Conservation (phyloP, 2,113 vertebrate genomes). For the Notarius quadriscutis region DNA sequence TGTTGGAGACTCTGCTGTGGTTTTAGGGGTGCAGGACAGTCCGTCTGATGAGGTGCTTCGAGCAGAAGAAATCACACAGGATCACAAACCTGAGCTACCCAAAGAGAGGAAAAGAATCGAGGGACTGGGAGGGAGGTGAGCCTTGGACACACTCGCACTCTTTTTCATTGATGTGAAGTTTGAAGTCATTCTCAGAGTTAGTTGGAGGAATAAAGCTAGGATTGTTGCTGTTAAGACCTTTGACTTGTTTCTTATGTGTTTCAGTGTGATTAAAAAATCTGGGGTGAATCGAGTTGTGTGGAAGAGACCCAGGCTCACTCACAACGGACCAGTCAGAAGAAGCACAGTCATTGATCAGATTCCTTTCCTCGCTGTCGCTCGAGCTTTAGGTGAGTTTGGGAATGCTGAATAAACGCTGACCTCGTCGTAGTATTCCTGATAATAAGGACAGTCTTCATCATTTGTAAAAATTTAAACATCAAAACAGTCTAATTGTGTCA, state of each 20-base stretch:
- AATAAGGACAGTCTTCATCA: neutral
- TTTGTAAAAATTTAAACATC: neutral
- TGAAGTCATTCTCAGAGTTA: neutral
- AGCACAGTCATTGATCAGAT: slow-evolving; percentile 98
- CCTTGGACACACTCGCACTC: neutral
- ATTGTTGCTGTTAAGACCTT: neutral
- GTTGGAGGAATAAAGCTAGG: neutral
- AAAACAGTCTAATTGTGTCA: neutral
- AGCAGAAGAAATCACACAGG: slow-evolving; percentile 94
- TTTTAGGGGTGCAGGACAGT: slow-evolving; percentile 88
- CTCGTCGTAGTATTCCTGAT: neutral
- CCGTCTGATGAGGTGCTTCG: slow-evolving; percentile 83
- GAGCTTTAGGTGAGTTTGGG: slow-evolving; percentile 73
- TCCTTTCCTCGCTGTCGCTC: slow-evolving; percentile 91
- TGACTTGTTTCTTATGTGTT: neutral
- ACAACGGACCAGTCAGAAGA: slow-evolving; percentile 91
- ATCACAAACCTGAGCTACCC: slow-evolving; percentile 96
- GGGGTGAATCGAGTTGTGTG: slow-evolving; percentile 96
- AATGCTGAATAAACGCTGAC: neutral
- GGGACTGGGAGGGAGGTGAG: slow-evolving; percentile 93
- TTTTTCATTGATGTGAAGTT: neutral
- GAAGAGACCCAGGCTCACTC: slow-evolving; percentile 91
- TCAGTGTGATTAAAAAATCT: slow-evolving; percentile 95
- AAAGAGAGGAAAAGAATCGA: slow-evolving; percentile 95
- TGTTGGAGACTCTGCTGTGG: slow-evolving; percentile 93